phyloP scores from a whole-genome alignment of 2,113 vertebrate species.

The Seriola aureovittata region DNA sequence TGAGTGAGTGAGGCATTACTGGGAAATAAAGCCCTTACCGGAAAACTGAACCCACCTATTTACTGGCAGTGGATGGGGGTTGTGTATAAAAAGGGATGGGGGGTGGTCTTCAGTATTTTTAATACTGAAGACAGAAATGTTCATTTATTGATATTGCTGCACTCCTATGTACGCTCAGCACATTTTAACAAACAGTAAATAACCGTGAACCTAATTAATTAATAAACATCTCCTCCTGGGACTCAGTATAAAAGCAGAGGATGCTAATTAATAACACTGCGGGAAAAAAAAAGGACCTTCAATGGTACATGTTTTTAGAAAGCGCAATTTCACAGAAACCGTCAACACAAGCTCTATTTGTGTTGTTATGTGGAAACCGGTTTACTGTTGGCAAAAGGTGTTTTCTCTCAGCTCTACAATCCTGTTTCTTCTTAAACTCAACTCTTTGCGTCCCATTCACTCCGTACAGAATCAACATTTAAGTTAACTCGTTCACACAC shows the following conservation, averaged over 20 bases:
- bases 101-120: conserved; percentile 15
- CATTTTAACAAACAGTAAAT: not conserved
- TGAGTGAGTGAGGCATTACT: conserved; percentile 54
- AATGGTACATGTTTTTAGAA: not conserved
- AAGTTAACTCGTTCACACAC: not conserved
- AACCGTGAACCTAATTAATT: not conserved
- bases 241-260: not conserved
- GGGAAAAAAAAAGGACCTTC: not conserved
- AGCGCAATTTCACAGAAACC: not conserved
- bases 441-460: not conserved
- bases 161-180: not conserved
- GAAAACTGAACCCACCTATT: conserved; percentile 74
- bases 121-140: not conserved
- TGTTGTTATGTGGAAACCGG: not conserved
- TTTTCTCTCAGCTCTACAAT: not conserved
- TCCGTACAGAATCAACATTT: not conserved
- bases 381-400: not conserved
- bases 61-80: conserved; percentile 69
- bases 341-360: not conserved
- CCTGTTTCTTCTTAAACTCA: not conserved
- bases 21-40: conserved; percentile 78
- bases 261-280: not conserved
- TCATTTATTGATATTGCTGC: not conserved
- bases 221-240: not conserved
- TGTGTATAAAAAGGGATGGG: not conserved